These are phyloP conservation scores for Teleogryllus occipitalis DNA, from an alignment of 1,140 invertebrate genomes.

Conservation along the genomic window DNA sequence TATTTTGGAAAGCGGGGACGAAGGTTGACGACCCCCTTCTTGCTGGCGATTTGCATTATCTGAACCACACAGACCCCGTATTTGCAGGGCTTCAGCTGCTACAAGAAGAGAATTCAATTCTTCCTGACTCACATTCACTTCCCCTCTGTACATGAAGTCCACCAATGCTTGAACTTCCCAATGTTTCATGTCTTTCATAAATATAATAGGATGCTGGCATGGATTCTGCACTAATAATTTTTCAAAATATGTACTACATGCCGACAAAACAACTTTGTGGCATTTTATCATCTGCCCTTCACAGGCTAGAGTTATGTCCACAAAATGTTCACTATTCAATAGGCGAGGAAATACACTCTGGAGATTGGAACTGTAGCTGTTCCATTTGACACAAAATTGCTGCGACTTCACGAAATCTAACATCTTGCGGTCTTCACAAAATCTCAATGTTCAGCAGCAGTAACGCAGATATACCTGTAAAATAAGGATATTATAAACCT, in stretches of 20 bases:
- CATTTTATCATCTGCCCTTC: constrained; percentile 79
- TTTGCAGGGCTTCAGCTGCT: constrained; percentile 62
- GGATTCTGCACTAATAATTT: constrained; percentile 38
- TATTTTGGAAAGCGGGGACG: not conserved
- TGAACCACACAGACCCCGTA: constrained; percentile 21
- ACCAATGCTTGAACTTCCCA: constrained; percentile 74
- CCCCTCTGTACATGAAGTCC: constrained; percentile 81
- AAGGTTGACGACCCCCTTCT: not conserved
- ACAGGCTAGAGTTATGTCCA: constrained; percentile 81
- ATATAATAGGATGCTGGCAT: constrained; percentile 39
- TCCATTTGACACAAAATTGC: constrained; percentile 74
- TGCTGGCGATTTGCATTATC: constrained; percentile 13
- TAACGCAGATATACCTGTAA: too few species aligned
- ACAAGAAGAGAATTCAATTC: constrained; percentile 67
- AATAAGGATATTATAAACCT: too few species aligned
- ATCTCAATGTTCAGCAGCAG: too few species aligned
- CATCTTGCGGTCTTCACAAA: too few species aligned
- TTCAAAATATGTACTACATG: constrained; percentile 40
- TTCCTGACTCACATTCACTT: constrained; percentile 76
- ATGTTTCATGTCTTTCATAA: constrained; percentile 38
- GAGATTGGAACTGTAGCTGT: constrained; percentile 76
- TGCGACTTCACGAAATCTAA: constrained; percentile 23
- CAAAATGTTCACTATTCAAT: constrained; percentile 73
- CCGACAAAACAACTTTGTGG: constrained; percentile 58
- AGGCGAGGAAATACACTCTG: constrained; percentile 70